phyloP scores from a whole-genome alignment of 2,888 invertebrate genomes.

The Mechanitis messenoides region DNA sequence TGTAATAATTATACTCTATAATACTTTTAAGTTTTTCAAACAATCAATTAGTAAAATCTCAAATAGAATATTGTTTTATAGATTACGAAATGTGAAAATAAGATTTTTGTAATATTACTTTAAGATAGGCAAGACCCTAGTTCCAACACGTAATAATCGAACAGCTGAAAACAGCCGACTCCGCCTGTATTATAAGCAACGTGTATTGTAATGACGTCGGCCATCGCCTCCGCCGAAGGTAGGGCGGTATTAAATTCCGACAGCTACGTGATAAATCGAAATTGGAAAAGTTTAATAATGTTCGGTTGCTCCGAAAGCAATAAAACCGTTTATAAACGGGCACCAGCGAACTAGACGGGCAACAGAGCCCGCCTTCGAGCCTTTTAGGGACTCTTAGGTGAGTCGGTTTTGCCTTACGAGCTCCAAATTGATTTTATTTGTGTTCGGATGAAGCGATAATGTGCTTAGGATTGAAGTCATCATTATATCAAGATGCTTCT shows the following conservation, averaged over 20 bases:
- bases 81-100: no score
- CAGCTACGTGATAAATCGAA: slow-evolving; percentile 78
- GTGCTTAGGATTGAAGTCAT: slow-evolving; percentile 5
- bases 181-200: slow-evolving; percentile 73
- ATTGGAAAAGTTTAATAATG: slow-evolving; percentile 79
- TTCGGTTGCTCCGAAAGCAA: slow-evolving; percentile 78
- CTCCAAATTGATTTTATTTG: slow-evolving; percentile 68
- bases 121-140: slow-evolving; percentile 1
- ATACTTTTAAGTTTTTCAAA: no score
- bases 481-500: neutral
- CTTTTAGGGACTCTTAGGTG: slow-evolving; percentile 74
- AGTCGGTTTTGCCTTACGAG: slow-evolving; percentile 54
- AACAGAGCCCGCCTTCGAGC: slow-evolving; percentile 71
- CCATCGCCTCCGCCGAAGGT: slow-evolving; percentile 76
- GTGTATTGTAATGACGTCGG: slow-evolving; percentile 77
- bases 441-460: slow-evolving; percentile 70
- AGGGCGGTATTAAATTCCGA: slow-evolving; percentile 78
- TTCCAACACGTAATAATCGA: slow-evolving; percentile 39
- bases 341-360: slow-evolving; percentile 74
- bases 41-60: no score
- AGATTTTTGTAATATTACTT: no score
- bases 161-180: slow-evolving; percentile 47
- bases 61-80: no score
- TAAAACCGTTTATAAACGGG: slow-evolving; percentile 78
- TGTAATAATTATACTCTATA: no score